Base-by-base conservation (phyloP, 1,140 invertebrate species). In the Euwallacea similis region DNA sequence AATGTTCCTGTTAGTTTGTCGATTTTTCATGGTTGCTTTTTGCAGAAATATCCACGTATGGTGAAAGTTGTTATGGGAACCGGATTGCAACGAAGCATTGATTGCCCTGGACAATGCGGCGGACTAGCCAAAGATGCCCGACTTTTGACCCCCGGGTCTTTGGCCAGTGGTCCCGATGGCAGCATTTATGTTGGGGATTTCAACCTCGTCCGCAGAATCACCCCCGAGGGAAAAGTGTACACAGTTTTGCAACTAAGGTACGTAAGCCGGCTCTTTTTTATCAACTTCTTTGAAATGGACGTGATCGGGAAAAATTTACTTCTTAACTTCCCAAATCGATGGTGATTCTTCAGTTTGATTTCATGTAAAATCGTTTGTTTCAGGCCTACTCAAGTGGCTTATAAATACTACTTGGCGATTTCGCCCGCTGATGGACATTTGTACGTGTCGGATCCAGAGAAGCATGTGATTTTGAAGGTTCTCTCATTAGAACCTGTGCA, bases 131-230 rank as follows among this genome's bases (percentile, higher is more conserved):
- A 91, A 75, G 93, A 95, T 78, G 93, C 93, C 6, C 87, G 90
- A 66, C 86, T 99, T 0, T 84, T 98, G 50, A 95, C 95, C 0
- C 97, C 96, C 0, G 93, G 97, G 6, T 94, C 96, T 8, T 82
- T 99, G 42, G 92, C 97, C 3, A 93, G 93, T 33, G 96, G 95
- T 15, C 92, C 95, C 7, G 97, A 99, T 85, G 98, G 97, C 10
- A 96, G 93, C 73, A 86, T 99, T 16, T 99, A 97, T 81, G 93
- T 99, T 7, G 97, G 96, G 0, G 97, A 99, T 82, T 98, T 97
- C 80, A 98, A 99, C 85, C 87, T 97, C 46, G 93, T 99, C 41
- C 86, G 97, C 43, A 87, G 96, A 77, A 91, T 99, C 54, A 95
- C 93, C 16, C 93, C 96, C 2, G 91, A 95, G 78, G 95, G 95